Conservation (phyloP, 2,797 vertebrate species). For the Staurois parvus region DNA sequence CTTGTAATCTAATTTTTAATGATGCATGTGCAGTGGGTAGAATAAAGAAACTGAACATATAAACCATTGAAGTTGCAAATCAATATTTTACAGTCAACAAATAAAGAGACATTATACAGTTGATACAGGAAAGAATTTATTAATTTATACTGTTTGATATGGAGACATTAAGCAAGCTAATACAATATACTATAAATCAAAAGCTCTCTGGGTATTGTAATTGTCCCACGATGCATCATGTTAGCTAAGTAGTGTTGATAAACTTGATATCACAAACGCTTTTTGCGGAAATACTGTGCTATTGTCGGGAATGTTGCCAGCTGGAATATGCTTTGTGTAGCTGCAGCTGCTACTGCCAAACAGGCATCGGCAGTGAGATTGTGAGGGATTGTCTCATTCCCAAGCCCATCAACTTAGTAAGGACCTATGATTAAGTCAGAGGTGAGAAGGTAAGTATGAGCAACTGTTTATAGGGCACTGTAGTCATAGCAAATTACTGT, state of each 20-base stretch:
- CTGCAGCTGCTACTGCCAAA: slow-evolving; percentile 11
- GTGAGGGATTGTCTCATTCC: neutral
- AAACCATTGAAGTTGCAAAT: too few relatives aligned
- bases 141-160: too few relatives aligned
- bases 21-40: too few relatives aligned
- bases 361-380: neutral
- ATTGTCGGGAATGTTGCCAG: neutral
- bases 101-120: too few relatives aligned
- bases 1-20: too few relatives aligned
- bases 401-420: neutral
- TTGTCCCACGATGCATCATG: neutral
- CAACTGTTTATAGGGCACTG: neutral
- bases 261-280: neutral
- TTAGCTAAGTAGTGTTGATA: neutral
- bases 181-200: neutral
- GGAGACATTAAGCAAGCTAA: neutral
- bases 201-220: neutral
- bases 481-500: neutral
- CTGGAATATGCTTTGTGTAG: neutral
- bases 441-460: neutral
- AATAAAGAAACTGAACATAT: too few relatives aligned
- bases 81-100: too few relatives aligned
- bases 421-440: slow-evolving; percentile 1
- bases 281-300: neutral
- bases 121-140: too few relatives aligned